Conservation (phyloP, 2,888 invertebrate species). For the Lasioglossum morio region DNA sequence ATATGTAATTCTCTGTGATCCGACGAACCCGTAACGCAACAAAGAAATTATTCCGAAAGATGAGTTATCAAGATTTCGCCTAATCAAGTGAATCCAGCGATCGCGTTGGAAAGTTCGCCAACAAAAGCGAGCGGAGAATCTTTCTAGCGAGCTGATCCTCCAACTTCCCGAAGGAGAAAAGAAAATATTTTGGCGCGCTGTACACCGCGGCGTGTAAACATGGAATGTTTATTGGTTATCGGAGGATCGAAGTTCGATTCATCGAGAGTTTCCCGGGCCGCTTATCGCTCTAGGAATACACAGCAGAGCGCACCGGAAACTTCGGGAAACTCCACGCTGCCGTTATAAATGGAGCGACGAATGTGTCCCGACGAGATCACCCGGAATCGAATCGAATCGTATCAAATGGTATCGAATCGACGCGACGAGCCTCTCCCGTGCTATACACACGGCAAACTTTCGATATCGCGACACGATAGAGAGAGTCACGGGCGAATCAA, state of each 20-base stretch:
- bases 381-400: conserved; percentile 1
- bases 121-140: too few relatives aligned
- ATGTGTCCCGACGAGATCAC: not conserved
- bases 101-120: too few relatives aligned
- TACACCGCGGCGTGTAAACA: not conserved
- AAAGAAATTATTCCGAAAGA: not conserved
- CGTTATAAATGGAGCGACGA: not conserved
- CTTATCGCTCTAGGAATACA: not conserved
- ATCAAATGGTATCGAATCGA: not conserved
- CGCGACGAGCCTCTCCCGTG: not conserved
- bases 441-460: not conserved
- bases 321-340: not conserved
- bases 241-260: not conserved
- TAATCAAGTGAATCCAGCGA: too few relatives aligned
- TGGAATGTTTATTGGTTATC: not conserved
- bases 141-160: too few relatives aligned
- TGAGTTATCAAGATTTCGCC: too few relatives aligned
- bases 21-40: not conserved
- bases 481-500: not conserved
- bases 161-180: too few relatives aligned
- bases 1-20: not conserved
- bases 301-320: not conserved
- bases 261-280: not conserved
- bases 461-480: not conserved
- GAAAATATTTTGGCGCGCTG: not conserved